A percentile compares a stretch with the other conserved stretches of the same genome.
phyloP scores from a whole-genome alignment of 2,797 vertebrate species.

The Cyclopterus lumpus region DNA sequence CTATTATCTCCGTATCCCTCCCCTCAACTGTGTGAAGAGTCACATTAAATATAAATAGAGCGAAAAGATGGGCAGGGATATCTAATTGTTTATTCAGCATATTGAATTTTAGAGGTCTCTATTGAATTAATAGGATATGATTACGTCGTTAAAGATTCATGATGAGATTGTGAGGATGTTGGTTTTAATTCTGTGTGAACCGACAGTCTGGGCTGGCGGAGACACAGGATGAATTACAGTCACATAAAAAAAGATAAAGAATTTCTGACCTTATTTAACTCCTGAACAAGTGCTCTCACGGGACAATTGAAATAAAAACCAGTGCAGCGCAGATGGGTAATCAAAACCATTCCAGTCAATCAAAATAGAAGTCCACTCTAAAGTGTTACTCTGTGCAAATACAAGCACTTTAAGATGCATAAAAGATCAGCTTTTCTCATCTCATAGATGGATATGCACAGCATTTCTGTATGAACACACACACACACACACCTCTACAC shows the following conservation, averaged over 20 bases:
- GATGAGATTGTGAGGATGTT: constrained; percentile 70
- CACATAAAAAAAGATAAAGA: constrained; percentile 37
- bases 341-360: constrained; percentile 56
- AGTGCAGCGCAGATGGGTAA: constrained; percentile 35
- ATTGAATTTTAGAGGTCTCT: constrained; percentile 79
- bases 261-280: constrained; percentile 63
- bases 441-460: constrained; percentile 10
- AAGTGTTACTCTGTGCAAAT: constrained; percentile 29
- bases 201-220: constrained; percentile 17
- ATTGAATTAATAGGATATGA: constrained; percentile 79
- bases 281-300: constrained; percentile 50
- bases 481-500: constrained; percentile 44
- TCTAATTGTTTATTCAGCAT: constrained; percentile 83
- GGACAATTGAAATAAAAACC: constrained; percentile 47
- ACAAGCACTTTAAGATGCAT: constrained; percentile 38
- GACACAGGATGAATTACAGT: constrained; percentile 47
- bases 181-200: constrained; percentile 68
- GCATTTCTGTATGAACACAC: constrained; percentile 29
- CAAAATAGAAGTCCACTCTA: constrained; percentile 33
- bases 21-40: constrained; percentile 59
- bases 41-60: constrained; percentile 82
- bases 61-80: constrained; percentile 76
- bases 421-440: constrained; percentile 40
- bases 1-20: constrained; percentile 46
- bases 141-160: constrained; percentile 81